These are phyloP conservation scores for Micrasema longulum DNA, from an alignment of 1,140 invertebrate species.

Conservation along the genomic window DNA sequence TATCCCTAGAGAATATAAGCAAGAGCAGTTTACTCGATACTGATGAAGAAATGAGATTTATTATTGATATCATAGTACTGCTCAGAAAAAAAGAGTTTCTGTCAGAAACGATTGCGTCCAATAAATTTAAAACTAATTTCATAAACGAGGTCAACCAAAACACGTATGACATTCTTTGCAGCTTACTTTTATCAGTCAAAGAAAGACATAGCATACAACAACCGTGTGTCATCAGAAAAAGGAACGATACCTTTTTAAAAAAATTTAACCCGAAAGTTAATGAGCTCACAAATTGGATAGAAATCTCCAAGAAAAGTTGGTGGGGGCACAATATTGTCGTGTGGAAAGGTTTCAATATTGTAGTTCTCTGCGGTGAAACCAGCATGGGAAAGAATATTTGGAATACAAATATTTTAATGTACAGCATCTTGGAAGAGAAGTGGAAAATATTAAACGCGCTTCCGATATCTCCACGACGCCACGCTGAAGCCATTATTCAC, in stretches of 20 bases:
- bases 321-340: conserved; percentile 47
- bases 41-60: no score
- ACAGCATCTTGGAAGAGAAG: conserved; percentile 42
- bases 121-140: conserved; percentile 1
- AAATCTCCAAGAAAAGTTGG: conserved; percentile 35
- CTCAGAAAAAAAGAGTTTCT: not conserved
- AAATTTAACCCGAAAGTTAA: conserved; percentile 30
- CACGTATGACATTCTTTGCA: conserved; percentile 36
- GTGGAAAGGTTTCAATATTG: conserved; percentile 47
- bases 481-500: conserved; percentile 39
- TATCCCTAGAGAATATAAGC: conserved; percentile 27
- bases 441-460: conserved; percentile 36
- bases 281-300: conserved; percentile 37
- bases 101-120: not conserved
- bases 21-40: no score
- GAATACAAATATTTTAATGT: conserved; percentile 45
- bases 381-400: conserved; percentile 37
- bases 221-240: conserved; percentile 40
- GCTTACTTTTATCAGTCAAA: conserved; percentile 30
- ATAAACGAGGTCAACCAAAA: conserved; percentile 16
- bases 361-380: conserved; percentile 44
- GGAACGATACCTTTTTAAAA: conserved; percentile 25
- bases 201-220: conserved; percentile 33
- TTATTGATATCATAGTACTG: no score
- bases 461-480: conserved; percentile 26